These are phyloP conservation scores for Tetranychus truncatus DNA, from an alignment of 2,888 invertebrate species.

Conservation along the genomic window DNA sequence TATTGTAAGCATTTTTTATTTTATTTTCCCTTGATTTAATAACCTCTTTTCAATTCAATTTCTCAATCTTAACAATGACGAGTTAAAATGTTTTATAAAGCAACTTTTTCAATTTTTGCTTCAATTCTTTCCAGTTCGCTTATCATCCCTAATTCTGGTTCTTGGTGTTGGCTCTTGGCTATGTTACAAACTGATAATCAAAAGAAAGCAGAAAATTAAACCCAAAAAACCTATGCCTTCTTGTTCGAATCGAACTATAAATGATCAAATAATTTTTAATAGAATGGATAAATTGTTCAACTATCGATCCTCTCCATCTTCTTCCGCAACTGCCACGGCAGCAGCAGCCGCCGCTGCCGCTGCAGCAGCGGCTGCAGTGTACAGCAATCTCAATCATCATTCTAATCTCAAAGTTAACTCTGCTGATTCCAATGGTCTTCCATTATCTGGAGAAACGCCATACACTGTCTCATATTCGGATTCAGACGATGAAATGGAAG, in stretches of 20 bases:
- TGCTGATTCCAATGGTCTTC: background rate
- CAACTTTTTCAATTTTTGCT: slow-evolving; percentile 17
- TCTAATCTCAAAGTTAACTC: background rate
- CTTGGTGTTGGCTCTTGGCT: slow-evolving; percentile 35
- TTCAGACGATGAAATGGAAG: background rate
- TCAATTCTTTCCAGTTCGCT: slow-evolving; percentile 32
- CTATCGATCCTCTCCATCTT: background rate
- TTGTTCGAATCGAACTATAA: background rate
- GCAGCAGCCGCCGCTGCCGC: background rate
- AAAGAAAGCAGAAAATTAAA: slow-evolving; percentile 2
- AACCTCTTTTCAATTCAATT: background rate
- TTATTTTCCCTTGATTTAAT: background rate
- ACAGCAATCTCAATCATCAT: background rate
- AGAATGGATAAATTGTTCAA: background rate
- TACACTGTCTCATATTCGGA: slow-evolving; percentile 4
- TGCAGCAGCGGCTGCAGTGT: background rate
- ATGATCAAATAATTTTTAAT: background rate
- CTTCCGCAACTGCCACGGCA: background rate
- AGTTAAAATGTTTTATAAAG: background rate
- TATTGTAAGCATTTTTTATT: slow-evolving; percentile 8
- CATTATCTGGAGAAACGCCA: background rate
- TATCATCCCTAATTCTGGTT: slow-evolving; percentile 34
- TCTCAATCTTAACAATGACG: no score
- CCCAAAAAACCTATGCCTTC: background rate
- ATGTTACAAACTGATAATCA: slow-evolving; percentile 31